Evolutionary conservation across 2,888 invertebrate genomes (phyloP), one percentile per base, ranked within the genome.

Genomic region (Tolmerus cingulatus): DNA sequence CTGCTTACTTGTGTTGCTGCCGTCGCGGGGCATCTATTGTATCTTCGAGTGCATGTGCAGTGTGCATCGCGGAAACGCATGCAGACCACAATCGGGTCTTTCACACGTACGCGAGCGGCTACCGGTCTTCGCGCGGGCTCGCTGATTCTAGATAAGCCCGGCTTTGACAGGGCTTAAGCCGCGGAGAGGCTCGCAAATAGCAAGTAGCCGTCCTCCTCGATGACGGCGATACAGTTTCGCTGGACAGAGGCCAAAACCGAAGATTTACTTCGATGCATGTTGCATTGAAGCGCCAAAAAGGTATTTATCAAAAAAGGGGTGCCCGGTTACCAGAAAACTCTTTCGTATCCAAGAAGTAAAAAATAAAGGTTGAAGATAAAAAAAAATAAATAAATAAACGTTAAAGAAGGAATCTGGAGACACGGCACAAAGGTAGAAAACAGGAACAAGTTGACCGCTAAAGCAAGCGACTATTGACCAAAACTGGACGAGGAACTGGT

Each of bases 361-460:
- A 66, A 27, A 66, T 77, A 40, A n/a, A 37, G n/a, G 40, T 40
- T 40, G 3, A 43, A 16, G 19, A 19, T 37, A 7, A 0, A 4
- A 3, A 4, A 3, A 76, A 34, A 16, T 46, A 23, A 51, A 79
- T 51, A 30, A 16, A 34, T 7, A 34, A 34, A 34, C 5, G 43
- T 23, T 51, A 2, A 55, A 81, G 81, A 55, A 55, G 55, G 34
- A 81, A 55, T 81, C 34, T 55, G 9, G 14, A 51, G 16, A 51
- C 51, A 55, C n/a, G 81, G 55, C 16, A 81, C 30, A 40, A 81
- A 81, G 30, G 51, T 23, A 81, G 37, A 55, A n/a, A 40, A 81
- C 81, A 66, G 84, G 74, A 84, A 74, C 57, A 84, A 66, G 84
- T 84, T 84, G 84, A 40, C 84, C 84, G 84, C 84, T 84, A 84